These are phyloP conservation scores for Labroides dimidiatus DNA, from an alignment of 2,797 vertebrate genomes.

Conservation along the genomic window DNA sequence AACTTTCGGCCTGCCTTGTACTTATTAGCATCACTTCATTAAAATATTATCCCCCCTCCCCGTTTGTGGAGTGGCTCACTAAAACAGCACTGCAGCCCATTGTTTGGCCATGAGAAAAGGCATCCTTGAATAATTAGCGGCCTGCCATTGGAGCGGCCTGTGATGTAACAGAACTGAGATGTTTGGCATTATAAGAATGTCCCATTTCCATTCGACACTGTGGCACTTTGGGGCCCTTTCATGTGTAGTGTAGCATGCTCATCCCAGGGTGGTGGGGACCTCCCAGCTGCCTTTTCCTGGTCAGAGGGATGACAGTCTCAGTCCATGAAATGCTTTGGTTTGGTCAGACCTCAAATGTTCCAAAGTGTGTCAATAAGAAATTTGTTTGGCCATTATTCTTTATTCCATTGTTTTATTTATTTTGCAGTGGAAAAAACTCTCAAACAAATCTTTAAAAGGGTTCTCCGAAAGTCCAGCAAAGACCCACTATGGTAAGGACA, in stretches of 20 bases:
- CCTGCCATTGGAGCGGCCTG: conserved; percentile 70
- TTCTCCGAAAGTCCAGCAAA: neutral
- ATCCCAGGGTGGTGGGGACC: conserved; percentile 63
- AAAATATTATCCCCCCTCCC: conserved; percentile 72
- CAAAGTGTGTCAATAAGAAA: neutral
- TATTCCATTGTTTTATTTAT: neutral
- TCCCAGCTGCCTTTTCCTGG: conserved; percentile 58
- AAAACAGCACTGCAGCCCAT: conserved; percentile 67
- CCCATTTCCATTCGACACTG: conserved; percentile 81
- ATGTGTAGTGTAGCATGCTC: conserved; percentile 84
- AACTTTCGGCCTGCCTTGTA: conserved; percentile 68
- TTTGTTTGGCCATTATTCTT: neutral
- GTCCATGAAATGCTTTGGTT: conserved; percentile 52
- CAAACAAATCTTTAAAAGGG: neutral
- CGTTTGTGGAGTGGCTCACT: conserved; percentile 55
- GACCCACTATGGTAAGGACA: neutral
- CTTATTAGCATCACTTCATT: conserved; percentile 80
- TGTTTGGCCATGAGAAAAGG: conserved; percentile 83
- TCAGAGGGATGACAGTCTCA: conserved; percentile 57
- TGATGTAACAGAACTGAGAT: conserved; percentile 86
- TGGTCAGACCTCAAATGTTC: conserved; percentile 28
- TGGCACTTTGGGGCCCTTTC: conserved; percentile 80
- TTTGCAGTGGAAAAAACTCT: neutral
- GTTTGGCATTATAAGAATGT: conserved; percentile 87
- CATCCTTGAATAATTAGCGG: conserved; percentile 83